Evolutionary conservation across 1,140 invertebrate species (phyloP), one percentile per base, ranked within the genome.

Genomic region (Oncopodura yosiiana): DNA sequence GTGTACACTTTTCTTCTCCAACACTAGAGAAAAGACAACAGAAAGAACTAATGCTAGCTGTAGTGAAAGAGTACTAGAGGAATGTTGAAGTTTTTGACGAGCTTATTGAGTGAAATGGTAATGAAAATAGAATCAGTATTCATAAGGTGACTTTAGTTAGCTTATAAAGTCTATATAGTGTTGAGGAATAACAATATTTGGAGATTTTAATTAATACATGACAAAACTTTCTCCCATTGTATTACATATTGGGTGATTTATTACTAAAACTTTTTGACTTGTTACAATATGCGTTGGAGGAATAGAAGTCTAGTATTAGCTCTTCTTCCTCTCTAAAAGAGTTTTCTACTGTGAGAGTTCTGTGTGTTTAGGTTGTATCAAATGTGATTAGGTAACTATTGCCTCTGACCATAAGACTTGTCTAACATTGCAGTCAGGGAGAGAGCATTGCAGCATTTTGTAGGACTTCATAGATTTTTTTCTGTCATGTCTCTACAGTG

Each of bases 201-300:
- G 44, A 58, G 53, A 49, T 60, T 64, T 64, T 64, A 64, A 64
- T 64, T 64, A 64, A 64, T 63, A 60, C 58, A 61, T 61, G 62
- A 64, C 62, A 64, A 64, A 63, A 61, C 32, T 58, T 64, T 61
- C 54, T 57, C 53, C 32, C 53, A 57, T 54, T 62, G 36, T 58
- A 53, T 44, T 57, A 42, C 49, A 51, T 46, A 57, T 29, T 8
- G 37, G 18, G 51, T 64, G 58, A 64, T 64, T 61, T 61, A 64
- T 64, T 56, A 37, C 56, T 38, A 6, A 57, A 62, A 59, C 21
- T 53, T 58, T 34, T 58, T 54, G 39, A 39, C 53, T 38, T 42
- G 27, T 11, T 45, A 39, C 46, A 49, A 49, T 49, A 49, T 49
- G 46, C 16, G 36, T 39, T 27, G 6, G 30, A 34, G 30, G 30